Evolutionary conservation across 2,797 vertebrate species (phyloP).

Genomic region (Hyperoplus immaculatus): DNA sequence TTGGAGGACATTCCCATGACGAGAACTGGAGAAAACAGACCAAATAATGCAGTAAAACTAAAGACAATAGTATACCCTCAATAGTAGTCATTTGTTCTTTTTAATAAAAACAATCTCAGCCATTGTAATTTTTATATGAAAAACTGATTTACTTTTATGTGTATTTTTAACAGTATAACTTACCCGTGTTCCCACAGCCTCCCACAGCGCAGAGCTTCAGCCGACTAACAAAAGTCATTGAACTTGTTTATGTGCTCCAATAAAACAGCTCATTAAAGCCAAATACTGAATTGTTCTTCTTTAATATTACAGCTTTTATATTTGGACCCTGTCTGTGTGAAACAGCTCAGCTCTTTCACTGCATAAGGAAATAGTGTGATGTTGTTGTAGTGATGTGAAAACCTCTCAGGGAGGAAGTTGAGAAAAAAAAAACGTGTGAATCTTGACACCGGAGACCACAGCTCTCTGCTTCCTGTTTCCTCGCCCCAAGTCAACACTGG

Average conservation of each 20-base stretch:
- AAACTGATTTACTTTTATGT: neutral
- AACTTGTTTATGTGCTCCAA: neutral
- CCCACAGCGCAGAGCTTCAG: neutral
- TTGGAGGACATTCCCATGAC: no score
- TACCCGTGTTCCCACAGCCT: neutral
- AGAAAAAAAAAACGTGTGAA: conserved; percentile 10
- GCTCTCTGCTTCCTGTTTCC: conserved; percentile 4
- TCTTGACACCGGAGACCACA: neutral
- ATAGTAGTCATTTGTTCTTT: neutral
- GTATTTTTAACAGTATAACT: conserved; percentile 1
- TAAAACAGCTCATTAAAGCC: conserved; percentile 9
- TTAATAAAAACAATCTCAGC: neutral
- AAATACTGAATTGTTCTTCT: no score
- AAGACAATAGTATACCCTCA: neutral
- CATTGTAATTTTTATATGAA: neutral
- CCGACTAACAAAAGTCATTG: neutral
- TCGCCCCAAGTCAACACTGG: neutral
- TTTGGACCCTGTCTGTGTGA: neutral
- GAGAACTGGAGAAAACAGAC: no score
- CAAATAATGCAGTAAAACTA: neutral
- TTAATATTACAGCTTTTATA: no score
- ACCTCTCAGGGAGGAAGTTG: neutral
- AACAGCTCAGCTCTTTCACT: neutral
- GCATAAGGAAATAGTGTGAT: neutral
- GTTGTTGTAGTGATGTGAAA: neutral